Evolutionary conservation across 2,113 vertebrate species (phyloP).

Genomic region (Anthoscopus minutus): DNA sequence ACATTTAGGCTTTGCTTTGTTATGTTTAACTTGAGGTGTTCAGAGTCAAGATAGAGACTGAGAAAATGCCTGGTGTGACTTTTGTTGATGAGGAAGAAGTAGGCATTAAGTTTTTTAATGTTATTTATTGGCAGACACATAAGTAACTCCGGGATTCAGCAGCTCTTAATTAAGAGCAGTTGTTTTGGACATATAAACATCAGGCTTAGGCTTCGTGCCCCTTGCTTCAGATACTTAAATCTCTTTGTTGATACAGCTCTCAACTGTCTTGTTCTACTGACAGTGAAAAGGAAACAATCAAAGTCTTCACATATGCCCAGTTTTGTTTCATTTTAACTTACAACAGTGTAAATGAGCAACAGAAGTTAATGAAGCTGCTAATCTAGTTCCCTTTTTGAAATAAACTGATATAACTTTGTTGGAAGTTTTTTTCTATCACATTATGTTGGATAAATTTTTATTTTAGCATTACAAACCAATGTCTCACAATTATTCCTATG

Average conservation of each 20-base stretch:
- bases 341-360: background rate
- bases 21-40: background rate
- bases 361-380: background rate
- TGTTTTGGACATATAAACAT: background rate
- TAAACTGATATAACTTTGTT: background rate
- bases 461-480: background rate
- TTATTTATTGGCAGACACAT: background rate
- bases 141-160: background rate
- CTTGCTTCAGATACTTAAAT: background rate
- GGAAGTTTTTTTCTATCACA: background rate
- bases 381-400: background rate
- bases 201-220: background rate
- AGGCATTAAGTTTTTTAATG: background rate
- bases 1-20: background rate
- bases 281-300: background rate
- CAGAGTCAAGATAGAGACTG: background rate
- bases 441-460: background rate
- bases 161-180: background rate
- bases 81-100: background rate
- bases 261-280: background rate
- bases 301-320: background rate
- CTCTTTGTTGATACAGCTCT: background rate
- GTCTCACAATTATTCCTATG: background rate
- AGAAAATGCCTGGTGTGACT: background rate
- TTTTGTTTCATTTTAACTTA: background rate